Percentiles rank a stretch among this genome's conserved stretches.
Conservation (phyloP, 2,113 vertebrate species). For the Leptocoma aspasia region DNA sequence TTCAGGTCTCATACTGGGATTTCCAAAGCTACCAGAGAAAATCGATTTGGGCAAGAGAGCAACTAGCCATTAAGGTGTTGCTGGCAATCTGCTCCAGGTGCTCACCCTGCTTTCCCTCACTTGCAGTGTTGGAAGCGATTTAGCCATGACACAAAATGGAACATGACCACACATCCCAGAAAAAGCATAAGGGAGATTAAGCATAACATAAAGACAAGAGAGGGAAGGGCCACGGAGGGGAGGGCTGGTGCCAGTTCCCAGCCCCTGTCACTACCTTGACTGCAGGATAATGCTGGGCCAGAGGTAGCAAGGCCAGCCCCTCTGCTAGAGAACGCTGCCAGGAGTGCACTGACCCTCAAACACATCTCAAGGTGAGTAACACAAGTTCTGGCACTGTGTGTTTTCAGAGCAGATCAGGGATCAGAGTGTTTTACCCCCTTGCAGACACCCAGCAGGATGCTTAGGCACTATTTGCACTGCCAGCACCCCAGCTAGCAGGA, state of each 20-base stretch:
- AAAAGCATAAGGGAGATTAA: neutral
- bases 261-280: accelerated
- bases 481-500: neutral
- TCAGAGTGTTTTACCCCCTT: neutral
- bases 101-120: neutral
- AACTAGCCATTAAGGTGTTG: neutral
- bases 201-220: neutral
- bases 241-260: neutral
- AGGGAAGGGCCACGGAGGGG: neutral
- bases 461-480: neutral
- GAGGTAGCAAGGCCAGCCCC: neutral
- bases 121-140: neutral
- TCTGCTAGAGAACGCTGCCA: neutral
- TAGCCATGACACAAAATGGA: neutral
- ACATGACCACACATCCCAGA: neutral
- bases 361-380: neutral
- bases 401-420: neutral
- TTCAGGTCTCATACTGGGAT: neutral
- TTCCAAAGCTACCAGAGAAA: neutral
- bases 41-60: neutral
- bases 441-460: neutral
- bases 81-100: neutral
- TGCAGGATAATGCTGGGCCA: neutral
- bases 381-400: neutral
- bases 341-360: accelerated